Conservation (phyloP, 2,113 vertebrate genomes). For the Strigops habroptila region DNA sequence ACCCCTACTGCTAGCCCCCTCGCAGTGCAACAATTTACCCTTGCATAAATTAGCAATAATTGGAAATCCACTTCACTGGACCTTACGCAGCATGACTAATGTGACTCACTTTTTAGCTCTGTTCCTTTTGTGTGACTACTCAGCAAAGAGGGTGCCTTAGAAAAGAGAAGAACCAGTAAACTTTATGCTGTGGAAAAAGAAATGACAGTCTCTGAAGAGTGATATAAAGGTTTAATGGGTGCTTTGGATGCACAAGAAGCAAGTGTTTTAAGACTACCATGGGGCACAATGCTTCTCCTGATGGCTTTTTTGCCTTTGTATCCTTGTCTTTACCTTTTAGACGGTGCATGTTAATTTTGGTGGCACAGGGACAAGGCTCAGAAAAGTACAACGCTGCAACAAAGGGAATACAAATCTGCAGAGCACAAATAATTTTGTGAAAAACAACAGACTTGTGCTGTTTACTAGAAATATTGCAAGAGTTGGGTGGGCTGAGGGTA, state of each 20-base stretch:
- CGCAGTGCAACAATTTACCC: conserved; percentile 52
- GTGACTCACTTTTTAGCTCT: conserved; percentile 61
- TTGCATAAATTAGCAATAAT: conserved; percentile 67
- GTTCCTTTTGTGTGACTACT: conserved; percentile 49
- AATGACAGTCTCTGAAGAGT: conserved; percentile 59
- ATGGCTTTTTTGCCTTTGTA: conserved; percentile 37
- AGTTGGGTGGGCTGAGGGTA: neutral
- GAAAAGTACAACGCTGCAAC: neutral
- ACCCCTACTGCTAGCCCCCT: conserved; percentile 53
- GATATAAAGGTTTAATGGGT: conserved; percentile 55
- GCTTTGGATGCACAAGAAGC: conserved; percentile 35
- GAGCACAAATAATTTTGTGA: conserved; percentile 18
- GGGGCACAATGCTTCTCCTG: neutral
- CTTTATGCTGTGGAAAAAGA: conserved; percentile 63
- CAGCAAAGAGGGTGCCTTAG: conserved; percentile 31
- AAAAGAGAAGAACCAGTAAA: conserved; percentile 60
- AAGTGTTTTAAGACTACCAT: conserved; percentile 24
- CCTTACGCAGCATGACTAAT: conserved; percentile 66
- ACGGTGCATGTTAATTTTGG: conserved; percentile 22
- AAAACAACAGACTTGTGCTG: neutral
- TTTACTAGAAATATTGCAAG: neutral
- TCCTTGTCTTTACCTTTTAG: conserved; percentile 31
- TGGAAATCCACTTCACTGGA: conserved; percentile 65
- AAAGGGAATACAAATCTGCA: conserved; percentile 16
- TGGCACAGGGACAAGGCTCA: neutral